Conservation (phyloP, 2,888 invertebrate genomes). For the Pachydiplax longipennis region DNA sequence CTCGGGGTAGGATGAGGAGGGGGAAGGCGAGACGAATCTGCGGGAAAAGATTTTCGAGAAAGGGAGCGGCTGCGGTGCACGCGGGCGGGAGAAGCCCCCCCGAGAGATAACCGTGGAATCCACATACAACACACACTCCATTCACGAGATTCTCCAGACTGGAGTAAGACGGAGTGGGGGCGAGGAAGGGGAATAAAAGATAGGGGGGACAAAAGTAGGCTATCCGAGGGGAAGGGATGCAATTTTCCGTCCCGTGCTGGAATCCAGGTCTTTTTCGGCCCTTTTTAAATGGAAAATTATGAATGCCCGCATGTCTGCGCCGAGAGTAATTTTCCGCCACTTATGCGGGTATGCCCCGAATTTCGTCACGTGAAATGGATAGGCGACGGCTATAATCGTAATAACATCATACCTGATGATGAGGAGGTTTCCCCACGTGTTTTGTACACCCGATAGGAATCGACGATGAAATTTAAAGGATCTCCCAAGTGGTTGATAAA, state of each 20-base stretch:
- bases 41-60: background rate
- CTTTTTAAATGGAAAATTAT: too few species aligned
- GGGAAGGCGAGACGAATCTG: conserved; percentile 3
- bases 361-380: too few species aligned
- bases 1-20: background rate
- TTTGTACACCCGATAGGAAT: too few species aligned
- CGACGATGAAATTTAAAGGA: too few species aligned
- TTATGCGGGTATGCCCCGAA: too few species aligned
- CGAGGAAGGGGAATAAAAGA: background rate
- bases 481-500: too few species aligned
- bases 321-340: too few species aligned
- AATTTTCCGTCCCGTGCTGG: background rate
- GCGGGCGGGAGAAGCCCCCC: background rate
- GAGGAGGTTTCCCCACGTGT: too few species aligned
- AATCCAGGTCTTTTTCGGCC: too few species aligned
- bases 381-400: too few species aligned
- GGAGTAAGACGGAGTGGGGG: background rate
- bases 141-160: background rate
- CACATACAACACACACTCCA: background rate
- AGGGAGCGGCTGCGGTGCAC: background rate
- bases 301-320: too few species aligned
- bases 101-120: background rate
- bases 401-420: too few species aligned
- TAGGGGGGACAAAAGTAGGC: background rate
- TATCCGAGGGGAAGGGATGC: background rate